These are phyloP conservation scores for Panagrolaimus sp. DNA, from an alignment of 1,140 invertebrate genomes.

Conservation along the genomic window DNA sequence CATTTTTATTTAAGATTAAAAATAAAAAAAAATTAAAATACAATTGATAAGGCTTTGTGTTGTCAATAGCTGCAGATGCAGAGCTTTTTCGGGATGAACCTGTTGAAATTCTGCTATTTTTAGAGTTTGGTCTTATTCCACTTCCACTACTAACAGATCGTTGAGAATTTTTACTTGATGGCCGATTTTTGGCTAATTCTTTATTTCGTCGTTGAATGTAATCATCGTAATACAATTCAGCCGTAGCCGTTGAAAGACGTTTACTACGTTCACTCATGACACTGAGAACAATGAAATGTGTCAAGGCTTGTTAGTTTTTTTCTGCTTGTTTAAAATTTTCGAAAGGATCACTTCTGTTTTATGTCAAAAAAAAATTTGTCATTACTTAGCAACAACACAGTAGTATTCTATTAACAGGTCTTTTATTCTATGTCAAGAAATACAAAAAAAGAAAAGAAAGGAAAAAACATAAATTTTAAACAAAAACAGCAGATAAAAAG, in stretches of 20 bases:
- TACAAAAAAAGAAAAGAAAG: no score
- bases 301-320: no score
- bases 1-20: constrained; percentile 7
- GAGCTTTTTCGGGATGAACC: not conserved
- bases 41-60: not conserved
- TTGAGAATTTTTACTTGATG: not conserved
- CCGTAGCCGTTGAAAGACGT: not conserved
- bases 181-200: not conserved
- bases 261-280: not conserved
- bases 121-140: not conserved
- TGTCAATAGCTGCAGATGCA: not conserved
- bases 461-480: no score
- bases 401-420: no score
- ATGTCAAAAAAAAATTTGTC: no score
- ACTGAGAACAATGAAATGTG: no score
- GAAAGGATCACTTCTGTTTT: no score
- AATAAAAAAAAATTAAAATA: not conserved
- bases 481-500: no score
- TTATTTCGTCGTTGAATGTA: constrained; percentile 6
- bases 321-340: no score
- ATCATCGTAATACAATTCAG: constrained; percentile 11
- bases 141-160: no score
- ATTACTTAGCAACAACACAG: no score
- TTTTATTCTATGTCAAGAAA: no score
- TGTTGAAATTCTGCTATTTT: not conserved